Base-by-base conservation (phyloP, 2,888 invertebrate species). In the Saturnia pavonia region DNA sequence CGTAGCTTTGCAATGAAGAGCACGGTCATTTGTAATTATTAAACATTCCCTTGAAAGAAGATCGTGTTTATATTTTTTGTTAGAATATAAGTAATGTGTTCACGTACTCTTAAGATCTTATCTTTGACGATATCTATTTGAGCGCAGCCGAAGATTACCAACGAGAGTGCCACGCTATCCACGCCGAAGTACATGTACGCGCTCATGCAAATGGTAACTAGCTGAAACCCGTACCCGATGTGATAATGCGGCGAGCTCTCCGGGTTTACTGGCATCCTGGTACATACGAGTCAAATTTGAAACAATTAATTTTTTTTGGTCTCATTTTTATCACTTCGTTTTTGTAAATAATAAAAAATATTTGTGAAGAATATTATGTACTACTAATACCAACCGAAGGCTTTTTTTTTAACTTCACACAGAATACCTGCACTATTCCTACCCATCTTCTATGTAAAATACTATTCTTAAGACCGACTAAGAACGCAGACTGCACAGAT, bases 121-220 rank as follows among this genome's bases (percentile, higher is more conserved):
- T 91, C 87, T 75, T 90, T 91, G 51, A 94, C 78, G 25, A 94
- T 91, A 7, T 91, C 87, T 14, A 92, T 78, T 77, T 94, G 92
- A 0, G 91, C 92, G 72, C 92, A 92, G 11, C 87, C 87, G 72
- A 92, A 91, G 69, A 93, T 92, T 0, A 93, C 88, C 71, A 88
- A 87, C 19, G 92, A 91, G 1, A 93, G 82, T 0, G 89, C 85
- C 1, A 93, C 88, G 74, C 92, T 93, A 74, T 94, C 94, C 60
- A 93, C 92, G 0, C 91, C 92, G 72, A 91, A 91, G 75, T 92
- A 93, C 85, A 94, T 90, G 76, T 88, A 89, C 0, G 93, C 93
- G 68, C 93, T 92, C 78, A 89, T 85, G 73, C 87, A 88, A 42
- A 92, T 89, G 0, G 91, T 91, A 1, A 88, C 45, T 69, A 90